Evolutionary conservation across 1,140 invertebrate species (phyloP).

Genomic region (Ctenoplectra terminalis): DNA sequence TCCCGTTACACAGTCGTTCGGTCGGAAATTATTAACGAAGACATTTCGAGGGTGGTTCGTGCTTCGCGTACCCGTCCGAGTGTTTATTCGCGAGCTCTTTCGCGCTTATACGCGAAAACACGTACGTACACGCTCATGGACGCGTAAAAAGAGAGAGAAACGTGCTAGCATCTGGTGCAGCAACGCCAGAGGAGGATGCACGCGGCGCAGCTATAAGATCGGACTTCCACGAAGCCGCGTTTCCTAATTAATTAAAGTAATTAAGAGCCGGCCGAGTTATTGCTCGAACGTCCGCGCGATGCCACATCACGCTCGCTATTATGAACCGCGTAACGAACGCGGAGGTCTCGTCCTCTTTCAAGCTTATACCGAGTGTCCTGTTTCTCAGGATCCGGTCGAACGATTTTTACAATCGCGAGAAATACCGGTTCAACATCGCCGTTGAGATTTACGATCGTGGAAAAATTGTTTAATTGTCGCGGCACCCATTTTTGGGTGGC

Average conservation of each 20-base stretch:
- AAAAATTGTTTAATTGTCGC: constrained; percentile 3
- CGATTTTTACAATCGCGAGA: background rate
- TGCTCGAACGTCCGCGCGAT: constrained; percentile 72
- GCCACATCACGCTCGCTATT: constrained; percentile 72
- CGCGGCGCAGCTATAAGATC: constrained; percentile 74
- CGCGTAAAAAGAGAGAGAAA: background rate
- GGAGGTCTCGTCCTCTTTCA: constrained; percentile 58
- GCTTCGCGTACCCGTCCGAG: constrained; percentile 3
- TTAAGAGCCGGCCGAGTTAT: constrained; percentile 79
- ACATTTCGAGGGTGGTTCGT: constrained; percentile 51
- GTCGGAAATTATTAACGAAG: constrained; percentile 61
- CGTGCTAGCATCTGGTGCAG: background rate
- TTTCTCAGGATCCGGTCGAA: background rate
- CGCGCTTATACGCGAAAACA: background rate
- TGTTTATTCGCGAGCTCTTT: constrained; percentile 39
- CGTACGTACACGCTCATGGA: no score
- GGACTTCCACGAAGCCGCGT: constrained; percentile 77
- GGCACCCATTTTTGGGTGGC: background rate
- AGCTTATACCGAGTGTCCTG: constrained; percentile 7
- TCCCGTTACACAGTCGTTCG: constrained; percentile 39
- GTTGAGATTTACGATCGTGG: background rate
- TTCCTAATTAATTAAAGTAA: constrained; percentile 82
- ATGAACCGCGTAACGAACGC: constrained; percentile 75
- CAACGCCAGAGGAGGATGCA: constrained; percentile 63
- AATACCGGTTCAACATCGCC: background rate